Percentiles rank a stretch among this genome's conserved stretches.
Conservation (phyloP, 2,113 vertebrate species). For the Oreochromis spilurus region DNA sequence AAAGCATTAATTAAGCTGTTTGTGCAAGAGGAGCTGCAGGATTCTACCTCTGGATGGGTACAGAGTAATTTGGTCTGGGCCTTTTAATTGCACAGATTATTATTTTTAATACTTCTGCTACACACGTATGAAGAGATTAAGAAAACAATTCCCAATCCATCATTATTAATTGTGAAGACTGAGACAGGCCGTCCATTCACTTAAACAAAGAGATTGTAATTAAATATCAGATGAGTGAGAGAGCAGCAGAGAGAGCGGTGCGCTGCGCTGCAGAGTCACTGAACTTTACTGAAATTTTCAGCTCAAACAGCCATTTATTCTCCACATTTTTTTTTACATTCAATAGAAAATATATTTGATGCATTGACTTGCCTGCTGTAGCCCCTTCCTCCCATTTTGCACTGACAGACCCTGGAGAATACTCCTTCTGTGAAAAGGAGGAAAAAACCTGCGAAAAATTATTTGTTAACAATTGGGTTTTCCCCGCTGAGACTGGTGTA, state of each 20-base stretch:
- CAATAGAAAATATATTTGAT: background rate
- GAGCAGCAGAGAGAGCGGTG: background rate
- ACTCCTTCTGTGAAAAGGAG: background rate
- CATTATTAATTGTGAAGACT: background rate
- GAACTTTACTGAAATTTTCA: background rate
- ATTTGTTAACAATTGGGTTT: background rate
- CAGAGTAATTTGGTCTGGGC: background rate
- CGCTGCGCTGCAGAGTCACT: background rate
- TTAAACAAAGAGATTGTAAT: background rate
- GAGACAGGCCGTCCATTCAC: background rate
- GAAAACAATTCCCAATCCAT: background rate
- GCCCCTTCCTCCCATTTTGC: background rate
- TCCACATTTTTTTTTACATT: background rate
- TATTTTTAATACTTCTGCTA: background rate
- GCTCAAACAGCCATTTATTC: background rate
- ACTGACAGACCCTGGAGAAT: background rate
- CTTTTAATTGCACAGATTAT: background rate
- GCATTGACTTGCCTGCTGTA: background rate
- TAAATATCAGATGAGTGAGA: background rate
- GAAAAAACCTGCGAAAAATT: background rate
- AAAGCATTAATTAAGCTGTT: background rate
- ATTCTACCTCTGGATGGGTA: background rate
- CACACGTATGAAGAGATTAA: background rate
- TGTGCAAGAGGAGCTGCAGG: background rate
- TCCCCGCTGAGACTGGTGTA: background rate